These are phyloP conservation scores for Prochilodus magdalenae DNA, from an alignment of 2,113 vertebrate species.

Conservation along the genomic window DNA sequence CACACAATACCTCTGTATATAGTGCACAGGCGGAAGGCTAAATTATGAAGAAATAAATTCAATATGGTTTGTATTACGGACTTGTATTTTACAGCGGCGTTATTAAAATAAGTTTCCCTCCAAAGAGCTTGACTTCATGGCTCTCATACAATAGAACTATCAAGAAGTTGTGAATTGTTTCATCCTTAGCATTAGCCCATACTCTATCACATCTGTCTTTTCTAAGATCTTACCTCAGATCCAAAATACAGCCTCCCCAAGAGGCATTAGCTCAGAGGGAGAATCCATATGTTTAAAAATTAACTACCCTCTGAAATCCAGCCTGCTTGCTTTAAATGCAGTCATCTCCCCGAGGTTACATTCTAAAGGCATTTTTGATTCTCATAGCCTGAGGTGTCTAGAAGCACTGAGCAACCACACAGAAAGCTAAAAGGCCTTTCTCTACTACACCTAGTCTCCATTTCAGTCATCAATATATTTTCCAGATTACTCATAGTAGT, in stretches of 20 bases:
- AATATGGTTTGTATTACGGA: background rate
- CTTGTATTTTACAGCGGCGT: background rate
- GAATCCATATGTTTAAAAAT: conserved; percentile 29
- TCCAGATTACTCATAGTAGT: background rate
- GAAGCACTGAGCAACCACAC: conserved; percentile 22
- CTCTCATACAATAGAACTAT: background rate
- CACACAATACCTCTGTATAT: too few species aligned
- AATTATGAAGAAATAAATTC: conserved; percentile 45
- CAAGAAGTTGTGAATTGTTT: background rate
- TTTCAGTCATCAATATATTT: background rate
- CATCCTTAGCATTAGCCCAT: background rate
- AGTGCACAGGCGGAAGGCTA: background rate
- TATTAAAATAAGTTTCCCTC: too few species aligned
- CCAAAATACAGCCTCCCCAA: background rate
- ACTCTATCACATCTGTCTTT: background rate
- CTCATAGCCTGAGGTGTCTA: conserved; percentile 38
- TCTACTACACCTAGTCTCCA: background rate
- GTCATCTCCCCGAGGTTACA: conserved; percentile 20
- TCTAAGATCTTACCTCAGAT: background rate
- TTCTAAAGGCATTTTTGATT: conserved; percentile 39
- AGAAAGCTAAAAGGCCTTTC: conserved; percentile 21
- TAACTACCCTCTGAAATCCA: conserved; percentile 15
- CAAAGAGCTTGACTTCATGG: too few species aligned
- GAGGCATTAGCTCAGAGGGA: conserved; percentile 14
- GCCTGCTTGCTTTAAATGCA: conserved; percentile 15